Evolutionary conservation across 2,797 vertebrate genomes (phyloP).

Genomic region (Molossus alvarezi): DNA sequence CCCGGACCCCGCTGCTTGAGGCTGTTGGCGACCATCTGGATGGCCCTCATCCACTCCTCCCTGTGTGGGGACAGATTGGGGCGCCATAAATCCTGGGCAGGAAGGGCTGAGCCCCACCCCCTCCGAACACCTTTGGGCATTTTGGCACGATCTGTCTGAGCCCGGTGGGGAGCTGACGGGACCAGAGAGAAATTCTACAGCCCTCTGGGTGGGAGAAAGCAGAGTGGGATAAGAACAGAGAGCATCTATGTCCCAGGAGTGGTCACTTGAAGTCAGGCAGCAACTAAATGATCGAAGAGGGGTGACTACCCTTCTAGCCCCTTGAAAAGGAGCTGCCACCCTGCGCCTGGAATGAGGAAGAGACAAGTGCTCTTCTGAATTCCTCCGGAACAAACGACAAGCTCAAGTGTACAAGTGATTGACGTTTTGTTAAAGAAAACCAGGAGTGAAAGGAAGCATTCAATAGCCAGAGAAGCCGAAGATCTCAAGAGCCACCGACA

Average conservation of each 20-base stretch:
- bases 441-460: not conserved
- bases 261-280: not conserved
- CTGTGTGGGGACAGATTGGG: constrained; percentile 82
- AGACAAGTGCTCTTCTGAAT: not conserved
- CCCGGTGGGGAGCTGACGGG: not conserved
- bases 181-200: not conserved
- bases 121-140: not conserved
- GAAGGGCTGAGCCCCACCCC: not conserved
- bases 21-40: constrained; percentile 97
- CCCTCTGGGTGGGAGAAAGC: not conserved
- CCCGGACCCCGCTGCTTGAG: constrained; percentile 94
- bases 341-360: not conserved
- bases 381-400: not conserved
- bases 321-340: not conserved
- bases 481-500: not conserved
- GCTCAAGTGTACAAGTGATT: not conserved
- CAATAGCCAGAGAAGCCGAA: not conserved
- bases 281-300: not conserved
- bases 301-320: not conserved
- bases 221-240: not conserved
- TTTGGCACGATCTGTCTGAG: not conserved
- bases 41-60: constrained; percentile 97
- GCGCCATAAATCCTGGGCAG: not conserved
- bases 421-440: not conserved
- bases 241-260: not conserved